Evolutionary conservation across 2,888 invertebrate genomes (phyloP).

Genomic region (Ctena decussata): DNA sequence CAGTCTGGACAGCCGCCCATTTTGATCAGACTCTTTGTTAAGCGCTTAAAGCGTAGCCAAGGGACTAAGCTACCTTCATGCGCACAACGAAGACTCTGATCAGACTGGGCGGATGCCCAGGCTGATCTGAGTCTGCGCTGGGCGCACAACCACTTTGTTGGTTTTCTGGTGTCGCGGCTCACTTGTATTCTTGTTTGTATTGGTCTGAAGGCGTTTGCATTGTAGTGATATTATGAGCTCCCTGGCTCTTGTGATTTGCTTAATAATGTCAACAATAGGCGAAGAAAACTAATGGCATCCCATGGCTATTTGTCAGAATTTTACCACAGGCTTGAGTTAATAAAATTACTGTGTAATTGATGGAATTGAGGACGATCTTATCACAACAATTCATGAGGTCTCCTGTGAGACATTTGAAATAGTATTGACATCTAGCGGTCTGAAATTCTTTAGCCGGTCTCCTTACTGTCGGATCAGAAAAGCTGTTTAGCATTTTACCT

Average conservation of each 20-base stretch:
- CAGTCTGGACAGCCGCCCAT: too few relatives aligned
- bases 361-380: conserved; percentile 21
- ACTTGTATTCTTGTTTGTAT: neutral
- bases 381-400: conserved; percentile 1
- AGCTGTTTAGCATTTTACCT: too few relatives aligned
- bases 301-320: conserved; percentile 13
- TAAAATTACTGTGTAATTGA: conserved; percentile 29
- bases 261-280: conserved; percentile 15
- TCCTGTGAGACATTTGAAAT: neutral
- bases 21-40: too few relatives aligned
- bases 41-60: too few relatives aligned
- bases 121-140: too few relatives aligned
- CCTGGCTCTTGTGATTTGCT: neutral
- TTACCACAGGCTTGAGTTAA: conserved; percentile 17
- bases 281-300: conserved; percentile 10
- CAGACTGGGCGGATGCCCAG: too few relatives aligned
- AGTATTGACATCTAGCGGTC: neutral
- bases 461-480: too few relatives aligned
- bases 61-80: too few relatives aligned
- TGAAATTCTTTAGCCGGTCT: neutral
- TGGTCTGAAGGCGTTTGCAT: neutral
- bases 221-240: neutral
- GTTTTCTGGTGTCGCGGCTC: too few relatives aligned
- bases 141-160: too few relatives aligned
- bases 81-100: too few relatives aligned